These are phyloP conservation scores for Cheiracanthium punctorium DNA, from an alignment of 2,888 invertebrate genomes.

Conservation along the genomic window DNA sequence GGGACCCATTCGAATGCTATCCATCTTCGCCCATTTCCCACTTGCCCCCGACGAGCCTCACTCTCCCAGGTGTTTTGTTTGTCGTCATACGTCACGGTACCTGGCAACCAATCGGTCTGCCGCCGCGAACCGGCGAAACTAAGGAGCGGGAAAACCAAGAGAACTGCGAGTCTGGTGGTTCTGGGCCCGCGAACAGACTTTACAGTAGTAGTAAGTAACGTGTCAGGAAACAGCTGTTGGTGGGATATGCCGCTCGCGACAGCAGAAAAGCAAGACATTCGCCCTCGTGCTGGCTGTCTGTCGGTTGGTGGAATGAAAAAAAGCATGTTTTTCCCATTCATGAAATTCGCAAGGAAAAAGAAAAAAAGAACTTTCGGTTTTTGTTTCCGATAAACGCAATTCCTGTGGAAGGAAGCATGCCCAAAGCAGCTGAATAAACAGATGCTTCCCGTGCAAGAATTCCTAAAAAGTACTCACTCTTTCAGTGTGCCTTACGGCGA, in stretches of 20 bases:
- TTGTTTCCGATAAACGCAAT: not conserved
- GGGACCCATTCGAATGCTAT: too few relatives aligned
- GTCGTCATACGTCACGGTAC: not conserved
- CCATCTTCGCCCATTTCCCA: not conserved
- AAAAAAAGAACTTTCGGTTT: conserved; percentile 3
- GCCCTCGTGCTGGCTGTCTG: not conserved
- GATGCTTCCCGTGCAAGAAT: too few relatives aligned
- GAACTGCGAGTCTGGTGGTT: too few relatives aligned
- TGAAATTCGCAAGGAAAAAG: not conserved
- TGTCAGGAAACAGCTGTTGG: conserved; percentile 61
- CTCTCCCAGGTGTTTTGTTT: not conserved
- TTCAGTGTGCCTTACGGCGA: too few relatives aligned
- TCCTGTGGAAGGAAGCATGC: not conserved
- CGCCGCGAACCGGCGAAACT: not conserved
- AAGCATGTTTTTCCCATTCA: conserved; percentile 11
- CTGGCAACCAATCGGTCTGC: not conserved
- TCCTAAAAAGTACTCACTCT: too few relatives aligned
- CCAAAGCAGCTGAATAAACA: not conserved
- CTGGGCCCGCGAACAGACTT: conserved; percentile 31
- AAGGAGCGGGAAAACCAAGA: conserved; percentile 27
- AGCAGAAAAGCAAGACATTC: conserved; percentile 45
- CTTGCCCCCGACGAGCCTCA: not conserved
- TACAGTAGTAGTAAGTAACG: conserved; percentile 50
- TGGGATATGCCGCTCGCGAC: too few relatives aligned
- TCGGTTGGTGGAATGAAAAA: not conserved